Evolutionary conservation across 1,140 invertebrate species (phyloP).

Genomic region (Zaprionus ghesquierei): DNA sequence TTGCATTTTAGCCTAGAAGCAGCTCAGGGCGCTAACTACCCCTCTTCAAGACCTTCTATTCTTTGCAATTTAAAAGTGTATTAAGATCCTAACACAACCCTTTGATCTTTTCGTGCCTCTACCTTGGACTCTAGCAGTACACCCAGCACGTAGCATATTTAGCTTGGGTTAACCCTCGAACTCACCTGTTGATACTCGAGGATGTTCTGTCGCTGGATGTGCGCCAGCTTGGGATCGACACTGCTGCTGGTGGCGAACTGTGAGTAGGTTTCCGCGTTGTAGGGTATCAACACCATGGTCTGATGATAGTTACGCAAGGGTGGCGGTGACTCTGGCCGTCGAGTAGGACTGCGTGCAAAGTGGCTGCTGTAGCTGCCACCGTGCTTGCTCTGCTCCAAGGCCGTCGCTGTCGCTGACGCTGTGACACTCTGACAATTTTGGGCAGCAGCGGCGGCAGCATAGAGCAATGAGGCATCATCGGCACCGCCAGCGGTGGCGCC

Average conservation of each 20-base stretch:
- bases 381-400: conserved; percentile 78
- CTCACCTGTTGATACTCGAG: conserved; percentile 82
- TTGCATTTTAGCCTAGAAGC: no score
- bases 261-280: conserved; percentile 84
- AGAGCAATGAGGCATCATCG: conserved; percentile 71
- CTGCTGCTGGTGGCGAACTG: conserved; percentile 78
- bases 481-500: conserved; percentile 23
- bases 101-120: no score
- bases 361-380: conserved; percentile 71
- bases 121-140: no score
- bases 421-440: conserved; percentile 79
- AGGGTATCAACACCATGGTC: conserved; percentile 90
- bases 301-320: conserved; percentile 87
- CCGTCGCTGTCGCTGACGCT: conserved; percentile 54
- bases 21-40: no score
- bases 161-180: not conserved
- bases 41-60: no score
- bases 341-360: conserved; percentile 81
- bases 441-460: conserved; percentile 70
- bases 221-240: conserved; percentile 72
- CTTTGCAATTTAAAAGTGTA: no score
- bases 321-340: conserved; percentile 86
- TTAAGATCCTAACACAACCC: no score
- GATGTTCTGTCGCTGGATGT: conserved; percentile 78
- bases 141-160: not conserved